Conservation (phyloP, 2,797 vertebrate species). For the Clarias laeviceps region DNA sequence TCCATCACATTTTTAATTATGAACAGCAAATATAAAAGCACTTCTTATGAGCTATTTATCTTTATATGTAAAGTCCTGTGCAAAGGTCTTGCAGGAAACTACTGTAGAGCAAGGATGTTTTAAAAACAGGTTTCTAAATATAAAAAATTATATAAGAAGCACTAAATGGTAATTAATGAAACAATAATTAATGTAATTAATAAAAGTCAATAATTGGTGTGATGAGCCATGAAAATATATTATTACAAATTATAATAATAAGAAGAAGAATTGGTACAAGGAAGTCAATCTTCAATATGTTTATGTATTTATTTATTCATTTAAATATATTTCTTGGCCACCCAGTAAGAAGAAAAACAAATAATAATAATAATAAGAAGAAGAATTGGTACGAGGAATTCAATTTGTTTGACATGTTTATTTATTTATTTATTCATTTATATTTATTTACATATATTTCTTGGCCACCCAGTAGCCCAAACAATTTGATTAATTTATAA, state of each 20-base stretch:
- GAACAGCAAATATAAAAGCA: not conserved
- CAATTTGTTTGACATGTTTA: not conserved
- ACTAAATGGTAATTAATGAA: too few species aligned
- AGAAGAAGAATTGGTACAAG: not conserved
- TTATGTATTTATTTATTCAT: not conserved
- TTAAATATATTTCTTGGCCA: too few species aligned
- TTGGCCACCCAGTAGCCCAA: too few species aligned
- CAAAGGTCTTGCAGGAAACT: too few species aligned
- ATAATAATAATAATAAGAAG: not conserved
- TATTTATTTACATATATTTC: too few species aligned
- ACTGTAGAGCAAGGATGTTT: too few species aligned
- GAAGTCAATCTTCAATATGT: not conserved
- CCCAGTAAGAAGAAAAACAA: not conserved
- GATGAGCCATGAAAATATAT: not conserved
- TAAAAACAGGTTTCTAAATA: too few species aligned
- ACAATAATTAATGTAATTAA: not conserved
- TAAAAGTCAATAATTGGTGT: not conserved
- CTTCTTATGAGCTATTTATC: not conserved
- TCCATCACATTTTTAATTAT: not conserved
- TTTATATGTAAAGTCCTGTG: too few species aligned
- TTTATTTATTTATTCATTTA: too few species aligned
- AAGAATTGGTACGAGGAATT: not conserved
- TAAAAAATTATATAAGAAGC: too few species aligned
- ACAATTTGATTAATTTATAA: not conserved
- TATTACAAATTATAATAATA: not conserved